phyloP scores from a whole-genome alignment of 2,888 invertebrate species.

The Achlya flavicornis region DNA sequence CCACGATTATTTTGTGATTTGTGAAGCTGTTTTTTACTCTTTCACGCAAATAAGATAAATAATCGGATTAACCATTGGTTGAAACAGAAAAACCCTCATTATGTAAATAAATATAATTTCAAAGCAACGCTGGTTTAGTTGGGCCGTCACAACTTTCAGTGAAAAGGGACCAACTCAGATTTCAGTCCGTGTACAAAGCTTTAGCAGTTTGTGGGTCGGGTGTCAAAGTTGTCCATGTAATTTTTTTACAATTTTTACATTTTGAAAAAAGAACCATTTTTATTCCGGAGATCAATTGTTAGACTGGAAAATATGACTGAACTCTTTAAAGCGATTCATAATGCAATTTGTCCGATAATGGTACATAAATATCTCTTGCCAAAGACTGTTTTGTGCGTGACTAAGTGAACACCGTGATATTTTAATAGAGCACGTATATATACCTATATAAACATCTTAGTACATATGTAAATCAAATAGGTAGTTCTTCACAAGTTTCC shows the following conservation, averaged over 20 bases:
- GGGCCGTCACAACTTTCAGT: background rate
- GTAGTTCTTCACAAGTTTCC: no score
- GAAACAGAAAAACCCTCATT: background rate
- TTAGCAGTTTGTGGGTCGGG: background rate
- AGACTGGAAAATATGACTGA: no score
- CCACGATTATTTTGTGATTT: no score
- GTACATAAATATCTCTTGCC: no score
- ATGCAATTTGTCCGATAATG: no score
- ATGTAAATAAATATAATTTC: background rate
- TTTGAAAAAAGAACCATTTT: background rate
- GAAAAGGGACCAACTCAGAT: background rate
- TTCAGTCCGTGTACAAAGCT: background rate
- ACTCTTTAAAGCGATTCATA: no score
- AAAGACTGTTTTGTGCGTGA: no score
- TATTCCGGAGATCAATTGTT: no score
- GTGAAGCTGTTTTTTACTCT: background rate
- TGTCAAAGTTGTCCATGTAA: background rate
- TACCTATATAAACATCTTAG: no score
- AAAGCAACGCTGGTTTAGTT: background rate
- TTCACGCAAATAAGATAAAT: background rate
- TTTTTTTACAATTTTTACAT: background rate
- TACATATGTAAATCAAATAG: no score
- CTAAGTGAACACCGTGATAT: no score
- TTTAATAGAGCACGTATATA: no score
- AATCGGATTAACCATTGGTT: background rate